phyloP scores from a whole-genome alignment of 2,113 vertebrate genomes.

The Dasyprocta punctata region DNA sequence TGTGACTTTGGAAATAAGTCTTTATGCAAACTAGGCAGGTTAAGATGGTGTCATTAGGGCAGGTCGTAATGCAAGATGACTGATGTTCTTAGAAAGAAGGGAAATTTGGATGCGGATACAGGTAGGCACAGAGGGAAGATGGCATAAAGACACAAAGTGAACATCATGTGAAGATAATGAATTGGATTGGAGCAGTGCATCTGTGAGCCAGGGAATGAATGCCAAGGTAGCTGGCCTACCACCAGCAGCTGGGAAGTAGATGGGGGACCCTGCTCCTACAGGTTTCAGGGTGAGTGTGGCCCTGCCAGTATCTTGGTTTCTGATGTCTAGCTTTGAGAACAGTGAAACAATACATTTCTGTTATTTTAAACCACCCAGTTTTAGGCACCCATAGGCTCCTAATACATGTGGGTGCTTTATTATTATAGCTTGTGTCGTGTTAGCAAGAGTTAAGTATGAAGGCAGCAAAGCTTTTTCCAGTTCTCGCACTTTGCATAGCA shows the following conservation, averaged over 20 bases:
- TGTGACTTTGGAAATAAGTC: background rate
- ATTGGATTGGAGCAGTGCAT: background rate
- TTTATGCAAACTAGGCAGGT: background rate
- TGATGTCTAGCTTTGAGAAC: background rate
- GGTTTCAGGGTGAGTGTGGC: background rate
- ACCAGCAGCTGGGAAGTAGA: background rate
- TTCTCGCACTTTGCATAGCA: background rate
- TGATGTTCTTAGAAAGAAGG: background rate
- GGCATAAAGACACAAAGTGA: background rate
- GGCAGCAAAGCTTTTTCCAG: background rate
- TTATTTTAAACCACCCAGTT: background rate
- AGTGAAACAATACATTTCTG: background rate
- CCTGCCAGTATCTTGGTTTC: background rate
- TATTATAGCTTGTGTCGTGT: background rate
- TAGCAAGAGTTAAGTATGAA: background rate
- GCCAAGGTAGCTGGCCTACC: background rate
- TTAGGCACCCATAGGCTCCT: background rate
- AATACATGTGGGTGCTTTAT: accelerated
- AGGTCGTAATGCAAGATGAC: background rate
- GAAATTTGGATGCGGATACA: background rate
- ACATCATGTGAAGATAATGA: background rate
- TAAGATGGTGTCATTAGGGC: background rate
- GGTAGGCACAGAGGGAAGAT: background rate
- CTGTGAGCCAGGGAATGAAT: background rate
- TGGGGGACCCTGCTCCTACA: background rate